Evolutionary conservation across 1,140 invertebrate genomes (phyloP), one percentile per base, ranked within the genome.

Genomic region (Vollenhovia emeryi): DNA sequence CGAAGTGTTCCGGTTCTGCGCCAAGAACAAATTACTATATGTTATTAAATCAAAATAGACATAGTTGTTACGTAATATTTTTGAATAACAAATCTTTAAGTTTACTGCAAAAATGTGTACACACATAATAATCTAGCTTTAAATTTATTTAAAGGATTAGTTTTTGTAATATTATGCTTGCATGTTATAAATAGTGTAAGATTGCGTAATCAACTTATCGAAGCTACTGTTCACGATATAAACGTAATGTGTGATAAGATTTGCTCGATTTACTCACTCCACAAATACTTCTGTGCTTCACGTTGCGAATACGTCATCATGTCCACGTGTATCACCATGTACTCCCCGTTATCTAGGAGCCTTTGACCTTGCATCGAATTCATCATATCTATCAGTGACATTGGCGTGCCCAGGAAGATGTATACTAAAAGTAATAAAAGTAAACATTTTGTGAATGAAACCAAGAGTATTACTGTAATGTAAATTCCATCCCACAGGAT

Each of bases 271-370:
- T 93, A 97, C 97, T 97, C 95, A 98, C 98, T 97, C 96, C 98
- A 98, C 93, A 99, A 96, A 95, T 99, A 99, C 94, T 97, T 97
- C 84, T 96, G 95, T 11, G 97, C 97, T 92, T 98, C 97, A 90
- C 96, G 97, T 52, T 95, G 94, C 11, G 97, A 96, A 93, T 98
- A 98, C 0, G 97, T 97, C 95, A 98, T 97, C 96, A 98, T 98
- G 92, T 99, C 98, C 8, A 99, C 97, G 93, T 98, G 98, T 91
- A 99, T 98, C 57, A 99, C 98, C 95, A 99, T 98, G 93, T 99
- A 99, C 93, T 99, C 98, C 13, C 98, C 98, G 78, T 98, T 97
- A 24, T 97, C 97, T 91, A 99, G 97, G 66, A 99, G 92, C 75
- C 98, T 97, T 69, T 97, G 95, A 73, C 97, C 97, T 92, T 99